Evolutionary conservation across 2,888 invertebrate genomes (phyloP), one percentile per base, ranked within the genome.

Genomic region (Entomobrya multifasciata): DNA sequence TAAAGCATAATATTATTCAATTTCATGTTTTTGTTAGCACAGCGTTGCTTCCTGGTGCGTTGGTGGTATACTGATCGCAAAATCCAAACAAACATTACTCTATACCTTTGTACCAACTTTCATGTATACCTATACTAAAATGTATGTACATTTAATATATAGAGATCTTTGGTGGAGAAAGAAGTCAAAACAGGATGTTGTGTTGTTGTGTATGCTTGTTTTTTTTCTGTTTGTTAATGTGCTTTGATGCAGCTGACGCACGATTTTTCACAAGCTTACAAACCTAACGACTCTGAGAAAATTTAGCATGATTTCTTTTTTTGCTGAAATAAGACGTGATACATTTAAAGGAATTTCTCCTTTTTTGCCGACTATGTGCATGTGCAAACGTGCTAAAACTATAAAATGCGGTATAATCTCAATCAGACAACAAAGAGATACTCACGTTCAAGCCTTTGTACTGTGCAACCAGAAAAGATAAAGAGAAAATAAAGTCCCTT

Each of bases 201-300:
- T 70, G 20, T 44, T 70, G 44, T 30, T 20, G 41, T 70, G 44
- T 41, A 70, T 70, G 47, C 67, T 22, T 70, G 67, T 70, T 70
- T 70, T 47, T n/a, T 70, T 44, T 70, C 44, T 70, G 47, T 70
- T 70, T 70, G 67, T 36, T 36, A 36, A 8, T 72, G 80, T 86
- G 86, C 80, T 86, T 74, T 60, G 79, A 80, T 74, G 65, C 86
- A 86, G 72, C 47, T 74, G 86, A 74, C 86, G 74, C 74, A 86
- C 80, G 65, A 86, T 86, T 86, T 86, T 79, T 86, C 86, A 79
- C 85, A 79, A 83, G 52, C 76, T 65, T 49, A 83, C 80, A 65
- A 67, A 72, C 78, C 85, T 85, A 85, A 85, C 85, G 85, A 85
- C 85, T 85, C 57, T 79, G 72, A 85, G 85, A 85, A 78, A 85